Evolutionary conservation across 2,888 invertebrate species (phyloP), one percentile per base, ranked within the genome.

Genomic region (Campopleginae sp.): DNA sequence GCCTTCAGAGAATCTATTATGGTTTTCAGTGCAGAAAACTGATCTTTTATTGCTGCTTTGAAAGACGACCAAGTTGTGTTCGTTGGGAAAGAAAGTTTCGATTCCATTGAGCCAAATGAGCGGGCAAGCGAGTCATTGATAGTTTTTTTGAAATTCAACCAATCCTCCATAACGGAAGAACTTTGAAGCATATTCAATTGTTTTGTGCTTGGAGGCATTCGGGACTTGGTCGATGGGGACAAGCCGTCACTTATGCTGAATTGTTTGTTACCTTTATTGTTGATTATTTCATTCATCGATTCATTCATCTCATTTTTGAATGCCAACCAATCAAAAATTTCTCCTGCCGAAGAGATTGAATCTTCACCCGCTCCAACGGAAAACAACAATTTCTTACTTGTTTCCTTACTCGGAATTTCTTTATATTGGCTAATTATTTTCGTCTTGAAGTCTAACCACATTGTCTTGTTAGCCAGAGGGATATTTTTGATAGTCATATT

Each of bases 1-100:
- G 80, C 51, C 68, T 86, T 89, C 10, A 86, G 84, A 1, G 58
- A 46, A 3, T 54, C 79, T 17, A 91, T 85, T 31, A 89, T 85
- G 0, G 85, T 68, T 61, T 86, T 88, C 27, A 91, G 54, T 31
- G 84, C 61, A 1, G 88, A 87, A 65, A 91, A 90, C 58, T 88
- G 82, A 70, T 85, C 79, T 31, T 81, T 86, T 6, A 86, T 81
- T 7, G 87, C 84, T 14, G 84, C 75, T 14, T 78, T 82, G 46
- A 89, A 89, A 0, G 63, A 58, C 1, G 65, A 33, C 90, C 90
- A 89, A 1, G 72, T 84, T 0, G 76, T 44, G 46, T 80, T 58
- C 3, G 33, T 19, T 0, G 38, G 0, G 0, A 58, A 27, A 46
- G 61, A 63, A 51, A 58, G 54, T 48, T 80, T 85, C n/a, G 71